Evolutionary conservation across 2,888 invertebrate genomes (phyloP).

Genomic region (Epirrhoe alternata): DNA sequence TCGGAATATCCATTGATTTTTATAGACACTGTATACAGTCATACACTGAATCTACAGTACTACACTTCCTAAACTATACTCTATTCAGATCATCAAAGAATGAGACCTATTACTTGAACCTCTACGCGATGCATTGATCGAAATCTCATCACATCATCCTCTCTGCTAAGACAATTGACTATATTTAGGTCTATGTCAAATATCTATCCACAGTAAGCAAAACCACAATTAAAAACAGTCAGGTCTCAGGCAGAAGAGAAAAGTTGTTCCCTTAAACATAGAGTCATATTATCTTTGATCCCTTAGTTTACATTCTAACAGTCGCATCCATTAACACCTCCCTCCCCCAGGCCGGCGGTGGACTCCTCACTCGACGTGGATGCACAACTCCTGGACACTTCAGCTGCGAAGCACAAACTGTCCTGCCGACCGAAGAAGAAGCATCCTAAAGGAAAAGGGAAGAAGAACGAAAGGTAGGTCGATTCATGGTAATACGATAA

Average conservation of each 20-base stretch:
- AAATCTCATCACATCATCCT: not conserved
- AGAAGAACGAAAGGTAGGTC: slow-evolving; percentile 54
- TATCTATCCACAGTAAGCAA: too few relatives aligned
- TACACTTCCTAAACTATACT: not conserved
- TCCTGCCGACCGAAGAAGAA: slow-evolving; percentile 90
- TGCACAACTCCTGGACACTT: slow-evolving; percentile 87
- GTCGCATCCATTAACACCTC: slow-evolving; percentile 50
- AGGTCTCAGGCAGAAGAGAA: too few relatives aligned
- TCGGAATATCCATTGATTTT: too few relatives aligned
- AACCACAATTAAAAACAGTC: too few relatives aligned
- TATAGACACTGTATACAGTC: not conserved
- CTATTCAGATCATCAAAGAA: slow-evolving; percentile 9
- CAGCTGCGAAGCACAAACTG: slow-evolving; percentile 91
- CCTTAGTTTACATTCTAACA: slow-evolving; percentile 45
- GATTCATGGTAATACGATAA: slow-evolving; percentile 2
- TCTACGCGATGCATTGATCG: not conserved
- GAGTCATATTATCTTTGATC: not conserved
- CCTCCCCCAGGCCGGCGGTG: slow-evolving; percentile 81
- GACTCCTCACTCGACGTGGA: slow-evolving; percentile 86
- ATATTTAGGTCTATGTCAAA: too few relatives aligned
- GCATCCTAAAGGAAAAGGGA: slow-evolving; percentile 71
- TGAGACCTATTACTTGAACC: slow-evolving; percentile 16
- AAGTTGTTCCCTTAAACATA: too few relatives aligned
- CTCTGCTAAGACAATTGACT: too few relatives aligned
- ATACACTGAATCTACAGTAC: not conserved